Base-by-base conservation (phyloP, 2,888 invertebrate species). In the Caenorhabditis virilis region DNA sequence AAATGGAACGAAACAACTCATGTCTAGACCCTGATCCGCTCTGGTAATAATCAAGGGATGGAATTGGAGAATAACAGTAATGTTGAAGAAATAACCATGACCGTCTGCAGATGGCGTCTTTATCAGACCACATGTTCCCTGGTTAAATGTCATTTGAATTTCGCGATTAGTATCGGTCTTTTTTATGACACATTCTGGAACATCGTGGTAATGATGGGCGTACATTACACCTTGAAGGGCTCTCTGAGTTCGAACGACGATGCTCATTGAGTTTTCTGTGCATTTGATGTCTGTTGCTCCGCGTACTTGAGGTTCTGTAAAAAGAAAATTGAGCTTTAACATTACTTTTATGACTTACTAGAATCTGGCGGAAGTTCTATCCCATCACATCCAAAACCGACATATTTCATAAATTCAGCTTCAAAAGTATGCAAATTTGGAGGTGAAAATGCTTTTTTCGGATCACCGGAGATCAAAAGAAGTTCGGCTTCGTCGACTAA, bases 41-140 rank as follows among this genome's bases (percentile, higher is more conserved):
- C 78, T 45, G 0, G 80, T 82, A 57, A 80, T 72, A 43, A 82
- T 77, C n/a, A 80, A 52, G 7, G 80, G 82, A 55, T 80, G 80
- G 63, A 82, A 82, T 55, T 82, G 82, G 2, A 82, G 73, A 42
- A 80, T 78, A 7, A 80, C 75, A 16, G 79, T 76, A 27, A 76
- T 64, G 62, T 79, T 79, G 69, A 74, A 80, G 22, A 66, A 41
- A 53, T 77, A 80, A 18, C 82, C 82, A 35, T 69, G 70, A 0
- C 70, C 67, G 16, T 71, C 67, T 39, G 64, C 55, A 9, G 74
- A 51, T 9, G 73, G 69, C 1, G 69, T 72, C 59, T 77, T 79
- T 13, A 65, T 54, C 3, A 79, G 46, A 15, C 79, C 79, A 45
- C 79, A 79, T 6, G 72, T 72, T 23, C 77, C 77, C 43, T 77